phyloP scores from a whole-genome alignment of 2,113 vertebrate genomes.

The Chaetura pelagica region DNA sequence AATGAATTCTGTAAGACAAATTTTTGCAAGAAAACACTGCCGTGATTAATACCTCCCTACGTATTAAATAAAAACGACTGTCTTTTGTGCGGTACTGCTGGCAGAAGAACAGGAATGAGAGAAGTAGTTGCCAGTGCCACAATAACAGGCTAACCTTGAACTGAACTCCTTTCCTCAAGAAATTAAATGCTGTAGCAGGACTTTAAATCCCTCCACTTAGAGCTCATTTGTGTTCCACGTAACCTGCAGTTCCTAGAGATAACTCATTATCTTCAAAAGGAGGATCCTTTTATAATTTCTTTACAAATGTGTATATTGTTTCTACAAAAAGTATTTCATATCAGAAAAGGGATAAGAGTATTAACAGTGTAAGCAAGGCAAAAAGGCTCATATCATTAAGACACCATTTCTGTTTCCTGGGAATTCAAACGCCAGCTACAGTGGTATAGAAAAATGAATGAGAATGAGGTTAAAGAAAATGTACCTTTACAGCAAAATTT shows the following conservation, averaged over 20 bases:
- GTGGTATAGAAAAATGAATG: constrained; percentile 70
- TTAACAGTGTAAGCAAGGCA: constrained; percentile 79
- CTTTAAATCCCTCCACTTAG: constrained; percentile 89
- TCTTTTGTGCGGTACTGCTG: constrained; percentile 81
- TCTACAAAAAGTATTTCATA: constrained; percentile 79
- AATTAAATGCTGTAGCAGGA: constrained; percentile 88
- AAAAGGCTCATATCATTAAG: constrained; percentile 73
- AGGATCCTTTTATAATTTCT: constrained; percentile 86
- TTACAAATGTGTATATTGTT: constrained; percentile 86
- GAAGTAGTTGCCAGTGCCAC: constrained; percentile 84
- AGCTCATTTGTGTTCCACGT: constrained; percentile 85
- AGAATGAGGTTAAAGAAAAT: constrained; percentile 76
- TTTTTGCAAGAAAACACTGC: constrained; percentile 89
- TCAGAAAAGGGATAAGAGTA: constrained; percentile 80
- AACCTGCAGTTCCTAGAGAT: constrained; percentile 86
- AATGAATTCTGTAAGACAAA: constrained; percentile 95
- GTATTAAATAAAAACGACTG: constrained; percentile 89
- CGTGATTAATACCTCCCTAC: constrained; percentile 90
- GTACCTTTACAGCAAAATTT: constrained; percentile 76
- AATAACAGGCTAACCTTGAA: constrained; percentile 91
- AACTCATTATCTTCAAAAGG: constrained; percentile 87
- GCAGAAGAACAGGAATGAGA: constrained; percentile 79
- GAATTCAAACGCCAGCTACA: constrained; percentile 67
- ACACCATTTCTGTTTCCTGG: constrained; percentile 72
- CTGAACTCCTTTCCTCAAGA: constrained; percentile 88